A percentile compares a stretch with the other conserved stretches of the same genome.
phyloP scores from a whole-genome alignment of 2,113 vertebrate genomes.

The Amblyornis subalaris region DNA sequence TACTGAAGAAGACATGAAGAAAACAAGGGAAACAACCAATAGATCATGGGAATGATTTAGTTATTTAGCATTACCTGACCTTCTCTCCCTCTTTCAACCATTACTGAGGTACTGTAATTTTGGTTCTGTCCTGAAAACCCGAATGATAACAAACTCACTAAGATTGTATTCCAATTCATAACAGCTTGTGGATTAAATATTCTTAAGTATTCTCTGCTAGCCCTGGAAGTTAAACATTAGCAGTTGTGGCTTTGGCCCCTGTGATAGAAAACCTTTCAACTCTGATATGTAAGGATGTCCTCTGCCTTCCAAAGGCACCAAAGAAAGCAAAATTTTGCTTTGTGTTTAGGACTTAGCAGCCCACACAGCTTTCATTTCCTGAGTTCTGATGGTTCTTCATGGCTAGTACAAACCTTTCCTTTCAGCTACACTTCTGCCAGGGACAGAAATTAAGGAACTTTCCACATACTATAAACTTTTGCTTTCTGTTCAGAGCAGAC shows the following conservation, averaged over 20 bases:
- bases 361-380: neutral
- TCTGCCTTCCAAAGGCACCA: neutral
- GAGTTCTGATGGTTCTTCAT: neutral
- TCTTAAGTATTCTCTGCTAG: neutral
- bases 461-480: neutral
- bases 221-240: neutral
- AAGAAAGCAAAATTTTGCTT: neutral
- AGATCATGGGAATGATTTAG: neutral
- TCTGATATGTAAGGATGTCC: neutral
- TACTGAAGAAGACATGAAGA: neutral
- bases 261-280: neutral
- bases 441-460: neutral
- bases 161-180: neutral
- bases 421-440: neutral
- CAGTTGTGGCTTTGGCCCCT: neutral
- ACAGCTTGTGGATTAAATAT: neutral
- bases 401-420: neutral
- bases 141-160: neutral
- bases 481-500: neutral
- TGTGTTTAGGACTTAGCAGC: neutral
- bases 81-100: neutral
- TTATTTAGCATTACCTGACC: neutral
- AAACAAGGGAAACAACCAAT: neutral
- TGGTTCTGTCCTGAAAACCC: neutral
- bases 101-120: neutral